Evolutionary conservation across 2,797 vertebrate genomes (phyloP), one percentile per base, ranked within the genome.

Genomic region (Galago senegalensis): DNA sequence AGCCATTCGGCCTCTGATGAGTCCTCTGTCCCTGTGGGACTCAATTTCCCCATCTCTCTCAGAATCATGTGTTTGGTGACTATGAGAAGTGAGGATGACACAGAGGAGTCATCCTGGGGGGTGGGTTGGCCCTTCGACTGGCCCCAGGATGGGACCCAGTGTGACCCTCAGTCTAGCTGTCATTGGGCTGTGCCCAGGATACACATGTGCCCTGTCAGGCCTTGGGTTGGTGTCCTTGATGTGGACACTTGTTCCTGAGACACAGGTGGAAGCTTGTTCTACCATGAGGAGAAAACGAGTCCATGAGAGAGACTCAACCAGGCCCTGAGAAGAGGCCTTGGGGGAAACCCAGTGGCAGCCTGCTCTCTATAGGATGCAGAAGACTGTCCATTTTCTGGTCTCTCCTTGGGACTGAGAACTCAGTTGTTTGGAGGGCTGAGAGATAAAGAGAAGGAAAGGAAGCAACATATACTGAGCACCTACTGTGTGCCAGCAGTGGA

Each of bases 401-500:
- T 86, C 37, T 70, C 18, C 60, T 56, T 2, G 7, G 20, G 37
- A 80, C 37, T 34, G 11, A 82, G 88, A 53, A 77, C 65, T 11
- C 46, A 63, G 7, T 60, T 88, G 23, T 95, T 80, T 80, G 18
- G 49, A 83, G 18, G 40, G 6, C 65, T 82, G 31, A n/a, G 43
- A 10, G 34, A 88, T 88, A 95, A 31, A 58, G 1, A 9, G 76
- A 70, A 94, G 65, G 80, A 75, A 61, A 92, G 73, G 73, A 70
- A 34, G n/a, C 40, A 61, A 0, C 5, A 9, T 17, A 21, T 40
- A 8, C 37, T 80, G 76, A 87, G 43, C 7, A 53, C 82, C 67
- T 53, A 29, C 67, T 56, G 29, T 83, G 76, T 72, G 40, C 43
- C 23, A 40, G 63, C 73, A 18, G 7, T 29, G 63, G 29, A 17